Conservation (phyloP, 2,113 vertebrate species). For the Stictonetta naevosa region DNA sequence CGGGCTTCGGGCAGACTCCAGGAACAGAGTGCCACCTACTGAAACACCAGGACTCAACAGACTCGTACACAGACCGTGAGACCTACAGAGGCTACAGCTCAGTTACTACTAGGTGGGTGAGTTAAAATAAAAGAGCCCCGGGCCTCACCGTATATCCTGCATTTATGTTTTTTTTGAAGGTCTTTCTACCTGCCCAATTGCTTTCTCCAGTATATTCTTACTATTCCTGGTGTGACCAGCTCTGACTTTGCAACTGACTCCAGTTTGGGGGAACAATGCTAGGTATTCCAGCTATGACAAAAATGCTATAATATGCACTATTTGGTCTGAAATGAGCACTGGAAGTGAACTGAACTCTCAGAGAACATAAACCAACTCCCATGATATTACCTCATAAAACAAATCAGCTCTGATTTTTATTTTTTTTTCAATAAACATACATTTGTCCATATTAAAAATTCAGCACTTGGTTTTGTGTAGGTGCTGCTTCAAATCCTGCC, state of each 20-base stretch:
- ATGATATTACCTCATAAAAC: not conserved
- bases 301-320: not conserved
- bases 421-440: not conserved
- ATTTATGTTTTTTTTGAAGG: not conserved
- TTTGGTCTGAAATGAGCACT: not conserved
- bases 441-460: not conserved
- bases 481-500: not conserved
- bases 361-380: not conserved
- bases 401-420: not conserved
- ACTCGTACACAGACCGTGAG: not conserved
- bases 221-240: not conserved
- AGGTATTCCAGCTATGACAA: not conserved
- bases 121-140: not conserved
- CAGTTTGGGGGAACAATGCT: not conserved
- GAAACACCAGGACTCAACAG: not conserved
- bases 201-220: not conserved
- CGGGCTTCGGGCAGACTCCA: not conserved
- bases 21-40: not conserved
- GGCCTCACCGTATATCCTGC: not conserved
- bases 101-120: not conserved
- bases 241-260: not conserved
- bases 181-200: not conserved
- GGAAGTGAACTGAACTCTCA: not conserved
- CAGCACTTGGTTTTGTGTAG: not conserved
- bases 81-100: fast-evolving